A percentile compares a stretch with the other conserved stretches of the same genome.
phyloP scores from a whole-genome alignment of 35 echinoderm and acorn worm genomes.

The Heliocidaris erythrogramma region DNA sequence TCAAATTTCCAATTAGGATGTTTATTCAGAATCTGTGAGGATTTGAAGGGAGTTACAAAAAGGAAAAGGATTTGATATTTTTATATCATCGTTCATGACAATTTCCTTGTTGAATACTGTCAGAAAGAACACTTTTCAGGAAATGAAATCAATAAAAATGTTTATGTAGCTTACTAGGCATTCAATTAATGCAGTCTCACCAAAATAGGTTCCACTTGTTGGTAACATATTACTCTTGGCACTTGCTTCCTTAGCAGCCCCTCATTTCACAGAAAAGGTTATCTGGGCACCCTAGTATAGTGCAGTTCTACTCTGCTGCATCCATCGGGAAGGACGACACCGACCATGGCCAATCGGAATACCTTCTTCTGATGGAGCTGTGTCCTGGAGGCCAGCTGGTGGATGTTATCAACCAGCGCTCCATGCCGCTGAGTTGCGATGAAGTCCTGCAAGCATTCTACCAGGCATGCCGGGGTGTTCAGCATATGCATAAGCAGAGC shows the following conservation, averaged over 20 bases:
- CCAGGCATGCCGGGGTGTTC: constrained; percentile 84
- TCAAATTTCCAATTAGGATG: no score
- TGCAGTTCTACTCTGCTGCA: constrained; percentile 91
- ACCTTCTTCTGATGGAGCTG: constrained; percentile 87
- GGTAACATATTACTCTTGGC: background rate
- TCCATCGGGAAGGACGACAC: constrained; percentile 93
- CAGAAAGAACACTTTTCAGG: no score
- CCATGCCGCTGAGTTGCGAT: constrained; percentile 65
- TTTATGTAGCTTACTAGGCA: no score
- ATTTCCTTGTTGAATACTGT: no score
- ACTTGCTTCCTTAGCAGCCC: background rate
- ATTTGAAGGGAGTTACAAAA: no score
- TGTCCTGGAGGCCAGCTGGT: constrained; percentile 81
- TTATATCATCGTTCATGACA: no score
- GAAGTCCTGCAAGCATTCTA: constrained; percentile 87
- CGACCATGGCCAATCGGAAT: constrained; percentile 87
- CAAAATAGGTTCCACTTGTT: no score
- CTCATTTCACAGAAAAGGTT: constrained; percentile 78
- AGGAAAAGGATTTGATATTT: no score
- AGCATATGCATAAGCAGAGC: constrained; percentile 96
- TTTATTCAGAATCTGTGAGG: no score
- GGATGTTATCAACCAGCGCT: constrained; percentile 54
- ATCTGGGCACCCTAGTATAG: constrained; percentile 86
- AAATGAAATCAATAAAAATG: no score
- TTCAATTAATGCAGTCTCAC: no score